Evolutionary conservation across 2,113 vertebrate species (phyloP), one percentile per base, ranked within the genome.

Genomic region (Acanthochromis polyacanthus): DNA sequence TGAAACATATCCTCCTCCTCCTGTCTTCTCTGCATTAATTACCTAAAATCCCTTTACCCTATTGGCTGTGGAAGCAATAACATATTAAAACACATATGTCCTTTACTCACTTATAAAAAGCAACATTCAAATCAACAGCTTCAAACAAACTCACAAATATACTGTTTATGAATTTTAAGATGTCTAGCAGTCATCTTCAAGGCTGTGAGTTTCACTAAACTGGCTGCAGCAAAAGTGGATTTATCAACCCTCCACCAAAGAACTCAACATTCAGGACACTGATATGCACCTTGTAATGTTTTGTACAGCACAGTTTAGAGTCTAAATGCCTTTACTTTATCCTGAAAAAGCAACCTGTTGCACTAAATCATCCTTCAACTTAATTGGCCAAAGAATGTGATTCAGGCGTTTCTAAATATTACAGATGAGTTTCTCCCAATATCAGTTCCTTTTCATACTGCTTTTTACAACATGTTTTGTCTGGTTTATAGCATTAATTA

Each of bases 111-210:
- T 56, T 78, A 85, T 71, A 83, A 82, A 87, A 87, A 72, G 46
- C 83, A 83, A 82, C 86, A 82, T 86, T 81, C 69, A 89, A 52
- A 82, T 76, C 28, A 78, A 79, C 72, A 87, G 76, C 81, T 78
- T 81, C 1, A 36, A 19, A 78, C 61, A 80, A 73, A 87, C 30
- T 5, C 85, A 85, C 64, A 87, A 83, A 90, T 89, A 91, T 84
- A 89, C 53, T 53, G 23, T 61, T 40, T 43, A 73, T 25, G 23
- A 63, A 73, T 77, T 83, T 79, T 75, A 83, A 73, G 70, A 86
- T 32, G 32, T 74, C 30, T 52, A 62, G 6, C 38, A 1, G 23
- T 63, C 56, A 25, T 22, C 28, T 23, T 38, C 45, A 10, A 10
- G 11, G 15, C 67, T 23, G n/a, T 4, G 12, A 22, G 66, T 61